These are phyloP conservation scores for pig (Sus scrofa) DNA, from an alignment of 2,113 vertebrate species.

Conservation along the genomic window T2T-Sscrofa CM000816.6:4556001-4556500, in stretches of 20 bases:
- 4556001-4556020: not conserved
- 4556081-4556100: not conserved
- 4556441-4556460: too few relatives aligned
- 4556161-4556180: accelerated
- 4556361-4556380: too few relatives aligned
- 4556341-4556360: too few relatives aligned
- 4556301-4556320: too few relatives aligned
- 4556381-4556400: too few relatives aligned
- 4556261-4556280: too few relatives aligned
- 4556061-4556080: not conserved
- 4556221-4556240: too few relatives aligned
- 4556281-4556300: too few relatives aligned
- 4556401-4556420: too few relatives aligned
- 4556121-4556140: not conserved
- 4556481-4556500: accelerated
- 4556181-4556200: not conserved
- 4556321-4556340: too few relatives aligned
- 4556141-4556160: not conserved
- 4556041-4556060: not conserved
- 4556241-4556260: too few relatives aligned
- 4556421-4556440: too few relatives aligned
- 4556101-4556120: not conserved
- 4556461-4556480: not conserved
- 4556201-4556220: not conserved
- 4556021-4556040: not conserved